Base-by-base conservation (phyloP, 2,797 vertebrate genomes). In the Urocyon cinereoargenteus region DNA sequence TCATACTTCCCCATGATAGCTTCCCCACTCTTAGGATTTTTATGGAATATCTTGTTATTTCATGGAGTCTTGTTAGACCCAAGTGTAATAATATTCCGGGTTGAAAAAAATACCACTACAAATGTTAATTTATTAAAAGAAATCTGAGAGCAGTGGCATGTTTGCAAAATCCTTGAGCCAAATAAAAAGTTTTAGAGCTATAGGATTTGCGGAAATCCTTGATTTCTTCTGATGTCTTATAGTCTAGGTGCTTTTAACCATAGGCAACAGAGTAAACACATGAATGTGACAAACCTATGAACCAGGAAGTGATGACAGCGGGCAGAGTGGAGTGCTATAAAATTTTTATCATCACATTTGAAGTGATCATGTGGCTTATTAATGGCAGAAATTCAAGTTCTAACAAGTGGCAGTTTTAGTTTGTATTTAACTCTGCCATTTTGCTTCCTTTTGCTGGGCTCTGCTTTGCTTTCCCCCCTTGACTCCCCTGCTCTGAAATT, bases 11-110 rank as follows among this genome's bases (percentile, higher is more conserved):
- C 22, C 45, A 11, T 55, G 85, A 26, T 89, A 78, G 83, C 95
- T 91, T 97, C 90, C 82, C 62, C 12, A 78, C 81, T 95, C 96
- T 83, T 62, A 34, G n/a, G 14, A 40, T n/a, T 96, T 97, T 94
- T 81, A 81, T 87, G 70, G 45, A 82, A 83, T 70, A 91, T 77
- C 51, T 94, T 95, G 62, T 90, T 81, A 86, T 62, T 75, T 91
- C 75, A 91, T 84, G 83, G 49, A 83, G 49, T 62, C 83, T 91
- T 68, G 6, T 91, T 88, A 93, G 91, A 83, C 59, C 21, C 8
- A 6, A 70, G 13, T 36, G 3, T 91, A 78, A 18, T 91, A 77
- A 72, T 59, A 59, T 31, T 77, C 36, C 22, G 64, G 19, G 31
- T 83, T 81, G 83, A 81, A 90, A 91, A 87, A 93, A 89, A 77